Base-by-base conservation (phyloP, 2,797 vertebrate species). In the Caiman crocodilus region DNA sequence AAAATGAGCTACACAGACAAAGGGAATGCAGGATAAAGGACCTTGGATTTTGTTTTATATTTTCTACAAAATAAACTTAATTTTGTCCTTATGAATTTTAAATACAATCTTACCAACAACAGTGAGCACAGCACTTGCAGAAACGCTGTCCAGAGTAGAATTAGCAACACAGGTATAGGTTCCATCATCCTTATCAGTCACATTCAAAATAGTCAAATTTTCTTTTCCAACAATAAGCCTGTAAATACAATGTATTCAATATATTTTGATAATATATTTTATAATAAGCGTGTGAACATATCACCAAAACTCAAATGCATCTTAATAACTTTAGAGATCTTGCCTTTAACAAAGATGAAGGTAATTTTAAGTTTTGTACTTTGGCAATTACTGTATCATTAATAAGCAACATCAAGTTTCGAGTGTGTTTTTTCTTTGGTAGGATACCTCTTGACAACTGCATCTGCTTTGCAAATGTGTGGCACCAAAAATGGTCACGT, bases 101-200 rank as follows among this genome's bases (percentile, higher is more conserved):
- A 75, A 76, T 78, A 14, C 74, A 63, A 88, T 97, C 98, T 94
- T 99, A 99, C 99, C 99, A 20, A 99, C 99, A 87, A 99, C 99
- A 23, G 98, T 99, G 90, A 99, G 99, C 96, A 98, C 94, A 73
- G 99, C 99, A 15, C 98, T 99, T 98, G 99, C 99, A 9, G 99
- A 99, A 93, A 99, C 99, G 2, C 97, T 98, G 98, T 99, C 99
- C 98, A 99, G 98, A 14, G 98, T 98, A 58, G 99, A 99, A 98
- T 99, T 99, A 97, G 98, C 98, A 90, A 99, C 96, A 95, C 99
- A 99, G 2, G 98, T 99, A 97, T 99, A 99, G 11, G 97, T 98
- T 26, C 99, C 99, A 15, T 98, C 98, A n/a, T 99, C 99, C 2
- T 93, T 95, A 89, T 99, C 99, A 8, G 96, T 98, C 96, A 99